Percentiles rank a stretch among this genome's conserved stretches.
phyloP scores from a whole-genome alignment of 1,140 invertebrate genomes.

The Meloidogyne hapla region DNA sequence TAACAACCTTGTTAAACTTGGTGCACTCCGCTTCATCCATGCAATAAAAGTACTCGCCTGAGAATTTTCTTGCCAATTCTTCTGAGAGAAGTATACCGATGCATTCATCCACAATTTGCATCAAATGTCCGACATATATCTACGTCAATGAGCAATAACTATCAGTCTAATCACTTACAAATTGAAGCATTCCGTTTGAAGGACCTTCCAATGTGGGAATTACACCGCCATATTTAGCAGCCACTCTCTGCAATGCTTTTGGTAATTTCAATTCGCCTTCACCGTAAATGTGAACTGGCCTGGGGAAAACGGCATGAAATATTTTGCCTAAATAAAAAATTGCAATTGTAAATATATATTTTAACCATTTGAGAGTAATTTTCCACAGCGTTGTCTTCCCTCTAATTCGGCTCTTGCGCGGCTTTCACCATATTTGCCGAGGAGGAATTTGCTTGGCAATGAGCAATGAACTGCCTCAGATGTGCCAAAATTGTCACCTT shows the following conservation, averaged over 20 bases:
- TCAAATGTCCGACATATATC: constrained; percentile 48
- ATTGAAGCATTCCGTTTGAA: constrained; percentile 46
- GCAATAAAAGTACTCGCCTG: constrained; percentile 48
- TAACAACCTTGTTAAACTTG: constrained; percentile 39
- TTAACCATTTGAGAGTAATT: constrained; percentile 34
- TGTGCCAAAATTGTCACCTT: constrained; percentile 45
- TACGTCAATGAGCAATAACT: not conserved
- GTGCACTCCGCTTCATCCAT: constrained; percentile 41
- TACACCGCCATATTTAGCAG: constrained; percentile 22
- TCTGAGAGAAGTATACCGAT: constrained; percentile 35
- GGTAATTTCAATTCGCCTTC: constrained; percentile 37
- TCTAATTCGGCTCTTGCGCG: constrained; percentile 30
- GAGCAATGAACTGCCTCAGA: constrained; percentile 40
- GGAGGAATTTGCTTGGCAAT: constrained; percentile 36
- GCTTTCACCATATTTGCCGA: constrained; percentile 47
- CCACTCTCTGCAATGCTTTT: constrained; percentile 31
- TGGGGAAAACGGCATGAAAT: constrained; percentile 41
- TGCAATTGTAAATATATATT: not conserved
- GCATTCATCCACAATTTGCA: constrained; percentile 31
- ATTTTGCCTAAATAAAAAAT: constrained; percentile 15
- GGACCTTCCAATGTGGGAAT: constrained; percentile 25
- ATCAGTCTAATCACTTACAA: constrained; percentile 31
- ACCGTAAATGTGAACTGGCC: constrained; percentile 46
- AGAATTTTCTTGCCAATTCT: constrained; percentile 4
- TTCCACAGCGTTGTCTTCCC: constrained; percentile 27